Percentiles rank a stretch among this genome's conserved stretches.
These are phyloP conservation scores for Epizoanthus stellaris DNA, from an alignment of 92 coral and sea anemone genomes.

Conservation along the genomic window DNA sequence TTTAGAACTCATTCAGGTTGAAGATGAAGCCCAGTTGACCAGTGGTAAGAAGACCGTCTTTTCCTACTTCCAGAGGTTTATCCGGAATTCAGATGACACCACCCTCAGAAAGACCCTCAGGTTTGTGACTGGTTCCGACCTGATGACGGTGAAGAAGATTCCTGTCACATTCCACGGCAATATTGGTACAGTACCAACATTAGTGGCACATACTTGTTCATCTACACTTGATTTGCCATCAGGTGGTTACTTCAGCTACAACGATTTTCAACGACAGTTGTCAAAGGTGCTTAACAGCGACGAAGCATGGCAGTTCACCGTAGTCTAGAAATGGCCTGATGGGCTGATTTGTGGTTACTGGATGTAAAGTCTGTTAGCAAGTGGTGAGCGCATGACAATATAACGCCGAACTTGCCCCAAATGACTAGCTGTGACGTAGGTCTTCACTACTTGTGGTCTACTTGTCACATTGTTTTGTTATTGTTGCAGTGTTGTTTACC, in stretches of 20 bases:
- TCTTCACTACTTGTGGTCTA: too few species aligned
- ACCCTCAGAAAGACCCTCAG: conserved; percentile 44
- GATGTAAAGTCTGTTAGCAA: too few species aligned
- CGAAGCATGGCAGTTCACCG: conserved; percentile 48
- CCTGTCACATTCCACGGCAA: conserved; percentile 40
- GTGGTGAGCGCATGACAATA: too few species aligned
- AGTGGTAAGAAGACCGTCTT: conserved; percentile 36
- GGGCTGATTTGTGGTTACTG: too few species aligned
- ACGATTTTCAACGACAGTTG: conserved; percentile 54
- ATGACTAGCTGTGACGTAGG: too few species aligned
- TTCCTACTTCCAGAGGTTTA: conserved; percentile 41
- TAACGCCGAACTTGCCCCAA: too few species aligned
- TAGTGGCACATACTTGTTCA: conserved; percentile 52
- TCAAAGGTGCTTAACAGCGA: conserved; percentile 33
- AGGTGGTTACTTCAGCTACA: conserved; percentile 41
- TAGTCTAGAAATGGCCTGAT: not conserved
- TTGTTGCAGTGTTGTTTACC: too few species aligned
- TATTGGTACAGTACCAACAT: conserved; percentile 39
- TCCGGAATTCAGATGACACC: conserved; percentile 45
- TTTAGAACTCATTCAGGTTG: conserved; percentile 13
- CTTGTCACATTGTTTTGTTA: too few species aligned
- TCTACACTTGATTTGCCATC: conserved; percentile 51
- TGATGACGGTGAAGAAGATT: conserved; percentile 39
- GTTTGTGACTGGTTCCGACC: conserved; percentile 53
- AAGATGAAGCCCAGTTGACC: conserved; percentile 35